Percentiles rank a stretch among this genome's conserved stretches.
phyloP scores from a whole-genome alignment of 2,888 invertebrate genomes.

The Apeira syringaria region DNA sequence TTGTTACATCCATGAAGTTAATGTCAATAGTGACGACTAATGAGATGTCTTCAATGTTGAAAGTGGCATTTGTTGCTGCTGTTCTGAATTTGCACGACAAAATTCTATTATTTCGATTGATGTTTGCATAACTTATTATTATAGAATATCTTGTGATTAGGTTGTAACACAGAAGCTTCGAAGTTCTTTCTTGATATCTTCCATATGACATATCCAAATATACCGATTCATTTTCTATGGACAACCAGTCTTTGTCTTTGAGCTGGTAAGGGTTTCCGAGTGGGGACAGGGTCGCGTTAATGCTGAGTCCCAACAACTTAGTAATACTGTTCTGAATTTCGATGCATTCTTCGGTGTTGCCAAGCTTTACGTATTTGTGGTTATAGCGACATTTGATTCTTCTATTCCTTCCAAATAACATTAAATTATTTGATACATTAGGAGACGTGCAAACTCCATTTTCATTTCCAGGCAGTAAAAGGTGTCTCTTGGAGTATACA shows the following conservation, averaged over 20 bases:
- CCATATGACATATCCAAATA: conserved; percentile 47
- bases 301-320: conserved; percentile 40
- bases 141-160: conserved; percentile 54
- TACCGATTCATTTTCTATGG: conserved; percentile 31
- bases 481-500: conserved; percentile 28
- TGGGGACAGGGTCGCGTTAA: conserved; percentile 52
- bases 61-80: conserved; percentile 46
- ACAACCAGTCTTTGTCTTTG: conserved; percentile 58
- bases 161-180: conserved; percentile 58
- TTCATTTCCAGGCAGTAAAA: conserved; percentile 59
- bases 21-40: conserved; percentile 59
- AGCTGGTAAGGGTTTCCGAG: conserved; percentile 59
- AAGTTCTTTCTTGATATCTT: conserved; percentile 41
- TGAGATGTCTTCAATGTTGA: conserved; percentile 50
- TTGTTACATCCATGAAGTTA: conserved; percentile 63
- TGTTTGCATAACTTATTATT: conserved; percentile 51
- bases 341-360: conserved; percentile 52
- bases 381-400: conserved; percentile 67
- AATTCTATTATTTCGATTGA: conserved; percentile 55
- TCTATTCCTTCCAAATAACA: conserved; percentile 77
- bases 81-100: conserved; percentile 43
- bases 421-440: conserved; percentile 49
- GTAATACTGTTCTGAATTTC: conserved; percentile 53
- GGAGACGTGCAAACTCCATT: conserved; percentile 68
- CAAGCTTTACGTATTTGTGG: conserved; percentile 29